phyloP scores from a whole-genome alignment of 2,113 vertebrate species.

The Forbesichthys agassizii region DNA sequence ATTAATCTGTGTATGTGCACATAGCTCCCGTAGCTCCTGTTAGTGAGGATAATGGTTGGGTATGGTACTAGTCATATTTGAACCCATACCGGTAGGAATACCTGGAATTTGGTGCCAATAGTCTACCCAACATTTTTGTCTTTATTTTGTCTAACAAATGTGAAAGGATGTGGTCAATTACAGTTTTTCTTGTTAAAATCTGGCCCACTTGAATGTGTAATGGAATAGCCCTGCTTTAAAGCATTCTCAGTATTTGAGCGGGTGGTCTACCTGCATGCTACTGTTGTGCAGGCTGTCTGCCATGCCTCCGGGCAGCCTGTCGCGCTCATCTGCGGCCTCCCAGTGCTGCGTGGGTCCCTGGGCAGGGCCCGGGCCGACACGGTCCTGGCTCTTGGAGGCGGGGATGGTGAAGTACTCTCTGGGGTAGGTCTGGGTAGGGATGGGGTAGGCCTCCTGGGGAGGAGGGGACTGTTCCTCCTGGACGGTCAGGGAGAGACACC shows the following conservation, averaged over 20 bases:
- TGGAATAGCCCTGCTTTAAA: too few relatives aligned
- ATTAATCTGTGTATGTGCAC: too few relatives aligned
- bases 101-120: too few relatives aligned
- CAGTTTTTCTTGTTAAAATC: too few relatives aligned
- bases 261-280: constrained; percentile 82
- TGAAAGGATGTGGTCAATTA: too few relatives aligned
- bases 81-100: too few relatives aligned
- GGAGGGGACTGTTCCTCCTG: constrained; percentile 89
- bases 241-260: not conserved
- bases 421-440: constrained; percentile 95
- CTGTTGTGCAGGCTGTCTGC: constrained; percentile 79
- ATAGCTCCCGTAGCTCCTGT: too few relatives aligned
- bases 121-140: too few relatives aligned
- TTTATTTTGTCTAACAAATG: too few relatives aligned
- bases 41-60: too few relatives aligned
- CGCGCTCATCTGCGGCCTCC: constrained; percentile 87
- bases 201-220: too few relatives aligned
- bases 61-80: too few relatives aligned
- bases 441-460: constrained; percentile 92
- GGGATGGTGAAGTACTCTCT: constrained; percentile 98
- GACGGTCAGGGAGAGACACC: constrained; percentile 4
- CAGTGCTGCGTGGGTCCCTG: constrained; percentile 80
- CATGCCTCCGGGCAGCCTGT: constrained; percentile 75
- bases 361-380: constrained; percentile 76
- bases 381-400: constrained; percentile 90